These are phyloP conservation scores for Azemiops feae DNA, from an alignment of 2,113 vertebrate genomes.

Conservation along the genomic window DNA sequence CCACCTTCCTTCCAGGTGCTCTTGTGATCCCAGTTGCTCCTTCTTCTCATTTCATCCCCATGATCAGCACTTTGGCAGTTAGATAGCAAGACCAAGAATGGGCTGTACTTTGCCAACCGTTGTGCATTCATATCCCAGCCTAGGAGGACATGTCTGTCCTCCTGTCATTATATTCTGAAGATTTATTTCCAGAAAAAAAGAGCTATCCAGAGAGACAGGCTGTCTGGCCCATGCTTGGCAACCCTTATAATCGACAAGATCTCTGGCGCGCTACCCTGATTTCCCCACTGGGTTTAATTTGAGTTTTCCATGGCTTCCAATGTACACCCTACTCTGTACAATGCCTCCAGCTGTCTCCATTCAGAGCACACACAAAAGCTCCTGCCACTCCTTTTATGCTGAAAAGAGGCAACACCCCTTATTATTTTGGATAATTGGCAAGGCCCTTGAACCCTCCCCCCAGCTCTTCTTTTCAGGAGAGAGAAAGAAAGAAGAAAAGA, in stretches of 20 bases:
- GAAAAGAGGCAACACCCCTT: constrained; percentile 36
- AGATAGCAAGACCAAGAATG: neutral
- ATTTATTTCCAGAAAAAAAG: neutral
- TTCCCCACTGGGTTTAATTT: neutral
- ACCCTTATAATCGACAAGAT: neutral
- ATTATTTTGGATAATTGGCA: constrained; percentile 14
- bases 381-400: constrained; percentile 1
- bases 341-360: constrained; percentile 34
- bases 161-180: neutral
- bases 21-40: neutral
- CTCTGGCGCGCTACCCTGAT: neutral
- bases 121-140: neutral
- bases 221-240: neutral
- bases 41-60: neutral
- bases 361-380: constrained; percentile 40
- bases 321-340: constrained; percentile 13
- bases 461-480: neutral
- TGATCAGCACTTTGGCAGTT: neutral
- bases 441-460: neutral
- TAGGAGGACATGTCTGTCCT: neutral
- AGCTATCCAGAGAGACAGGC: too few species aligned
- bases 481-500: too few species aligned
- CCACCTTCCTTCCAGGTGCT: neutral
- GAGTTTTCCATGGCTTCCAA: neutral
- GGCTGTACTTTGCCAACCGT: neutral